phyloP scores from a whole-genome alignment of 2,888 invertebrate genomes.

The Ormyrus nitidulus region DNA sequence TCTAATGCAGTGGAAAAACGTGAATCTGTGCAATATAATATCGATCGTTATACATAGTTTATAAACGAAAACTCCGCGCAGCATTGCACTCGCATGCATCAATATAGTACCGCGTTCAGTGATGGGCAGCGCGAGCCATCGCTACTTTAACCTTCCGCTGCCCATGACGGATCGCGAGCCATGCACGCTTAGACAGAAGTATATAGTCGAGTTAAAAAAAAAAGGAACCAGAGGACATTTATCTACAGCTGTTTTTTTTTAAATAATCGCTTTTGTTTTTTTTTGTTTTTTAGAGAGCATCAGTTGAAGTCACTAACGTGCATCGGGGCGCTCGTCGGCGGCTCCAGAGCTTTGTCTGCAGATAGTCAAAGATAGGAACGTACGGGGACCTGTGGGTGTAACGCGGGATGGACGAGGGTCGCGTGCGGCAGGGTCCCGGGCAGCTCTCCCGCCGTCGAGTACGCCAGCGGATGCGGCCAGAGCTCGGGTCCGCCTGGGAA shows the following conservation, averaged over 20 bases:
- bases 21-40: neutral
- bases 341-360: slow-evolving; percentile 86
- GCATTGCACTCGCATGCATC: too few relatives aligned
- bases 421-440: slow-evolving; percentile 90
- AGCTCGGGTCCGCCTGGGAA: slow-evolving; percentile 96
- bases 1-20: neutral
- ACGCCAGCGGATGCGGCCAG: slow-evolving; percentile 94
- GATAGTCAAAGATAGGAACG: slow-evolving; percentile 98
- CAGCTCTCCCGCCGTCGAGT: slow-evolving; percentile 87
- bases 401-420: slow-evolving; percentile 95
- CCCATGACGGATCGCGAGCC: too few relatives aligned
- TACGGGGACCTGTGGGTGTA: slow-evolving; percentile 98
- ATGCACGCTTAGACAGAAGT: too few relatives aligned
- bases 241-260: too few relatives aligned
- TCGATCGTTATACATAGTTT: too few relatives aligned
- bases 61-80: too few relatives aligned
- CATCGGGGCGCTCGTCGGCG: slow-evolving; percentile 79
- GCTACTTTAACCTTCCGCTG: too few relatives aligned
- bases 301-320: slow-evolving; percentile 75
- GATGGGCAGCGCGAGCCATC: too few relatives aligned
- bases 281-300: slow-evolving; percentile 42
- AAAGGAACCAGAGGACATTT: too few relatives aligned
- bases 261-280: neutral
- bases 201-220: too few relatives aligned
- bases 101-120: too few relatives aligned